These are phyloP conservation scores for Eremophila alpestris DNA, from an alignment of 2,797 vertebrate genomes.

Conservation along the genomic window DNA sequence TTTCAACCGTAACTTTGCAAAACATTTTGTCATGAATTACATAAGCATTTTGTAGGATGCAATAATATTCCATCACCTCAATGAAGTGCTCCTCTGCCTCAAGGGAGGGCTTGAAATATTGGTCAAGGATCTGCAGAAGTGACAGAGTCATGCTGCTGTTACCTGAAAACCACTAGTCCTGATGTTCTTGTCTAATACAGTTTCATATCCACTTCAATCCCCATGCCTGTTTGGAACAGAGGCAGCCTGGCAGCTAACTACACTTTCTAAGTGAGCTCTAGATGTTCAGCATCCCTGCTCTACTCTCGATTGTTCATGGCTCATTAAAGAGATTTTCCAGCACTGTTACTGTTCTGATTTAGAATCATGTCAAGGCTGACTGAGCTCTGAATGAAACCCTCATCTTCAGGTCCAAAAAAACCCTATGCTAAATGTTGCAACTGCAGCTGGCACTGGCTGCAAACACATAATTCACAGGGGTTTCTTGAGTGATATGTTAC, in stretches of 20 bases:
- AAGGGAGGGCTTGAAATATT: background rate
- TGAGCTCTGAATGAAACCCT: slow-evolving; percentile 34
- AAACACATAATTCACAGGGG: background rate
- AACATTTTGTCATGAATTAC: background rate
- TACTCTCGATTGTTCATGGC: slow-evolving; percentile 13
- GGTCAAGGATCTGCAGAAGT: background rate
- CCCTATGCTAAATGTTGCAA: background rate
- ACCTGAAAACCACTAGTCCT: background rate
- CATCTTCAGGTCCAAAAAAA: background rate
- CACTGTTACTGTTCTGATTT: slow-evolving; percentile 19
- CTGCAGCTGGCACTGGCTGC: background rate
- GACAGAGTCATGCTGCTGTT: background rate
- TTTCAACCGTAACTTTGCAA: background rate
- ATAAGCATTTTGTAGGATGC: background rate
- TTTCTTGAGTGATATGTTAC: background rate
- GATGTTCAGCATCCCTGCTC: background rate
- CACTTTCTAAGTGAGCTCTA: background rate
- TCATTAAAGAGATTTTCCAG: slow-evolving; percentile 55
- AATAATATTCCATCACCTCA: background rate
- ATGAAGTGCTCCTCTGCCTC: background rate
- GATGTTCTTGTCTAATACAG: background rate
- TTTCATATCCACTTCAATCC: background rate
- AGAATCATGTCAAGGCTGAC: slow-evolving; percentile 27
- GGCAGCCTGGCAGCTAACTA: background rate
- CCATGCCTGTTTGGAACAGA: background rate